phyloP scores from a whole-genome alignment of 2,797 vertebrate species.

The Pangasius macronema region DNA sequence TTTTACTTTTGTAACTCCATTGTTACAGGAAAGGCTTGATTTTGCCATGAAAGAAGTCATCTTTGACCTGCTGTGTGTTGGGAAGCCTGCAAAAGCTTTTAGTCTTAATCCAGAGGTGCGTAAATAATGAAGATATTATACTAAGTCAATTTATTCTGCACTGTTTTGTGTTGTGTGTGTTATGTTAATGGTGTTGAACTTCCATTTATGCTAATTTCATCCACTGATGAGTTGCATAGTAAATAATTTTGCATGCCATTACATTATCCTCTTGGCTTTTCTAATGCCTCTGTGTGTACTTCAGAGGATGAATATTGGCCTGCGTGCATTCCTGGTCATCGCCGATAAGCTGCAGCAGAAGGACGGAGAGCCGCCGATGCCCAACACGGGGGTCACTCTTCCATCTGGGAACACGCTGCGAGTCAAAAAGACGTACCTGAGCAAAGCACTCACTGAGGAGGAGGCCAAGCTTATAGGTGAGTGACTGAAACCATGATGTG shows the following conservation, averaged over 20 bases:
- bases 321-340: constrained; percentile 96
- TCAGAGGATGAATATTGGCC: constrained; percentile 98
- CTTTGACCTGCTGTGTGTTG: constrained; percentile 81
- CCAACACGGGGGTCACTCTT: constrained; percentile 93
- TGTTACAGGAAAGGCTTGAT: constrained; percentile 79
- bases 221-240: neutral
- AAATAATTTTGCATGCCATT: neutral
- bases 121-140: neutral
- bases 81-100: constrained; percentile 82
- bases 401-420: constrained; percentile 96
- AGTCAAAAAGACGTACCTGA: constrained; percentile 97
- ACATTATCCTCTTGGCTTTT: neutral
- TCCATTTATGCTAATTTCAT: neutral
- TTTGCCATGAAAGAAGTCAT: constrained; percentile 86
- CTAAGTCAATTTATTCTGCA: neutral
- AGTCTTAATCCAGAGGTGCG: constrained; percentile 84
- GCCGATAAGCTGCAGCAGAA: constrained; percentile 97
- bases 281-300: neutral
- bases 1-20: neutral
- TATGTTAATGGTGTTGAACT: neutral
- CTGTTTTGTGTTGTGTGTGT: neutral
- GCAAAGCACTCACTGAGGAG: constrained; percentile 96
- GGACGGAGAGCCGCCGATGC: constrained; percentile 97
- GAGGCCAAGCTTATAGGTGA: constrained; percentile 96
- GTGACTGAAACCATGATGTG: neutral